These are phyloP conservation scores for Macropodus opercularis DNA, from an alignment of 2,797 vertebrate genomes.

Conservation along the genomic window DNA sequence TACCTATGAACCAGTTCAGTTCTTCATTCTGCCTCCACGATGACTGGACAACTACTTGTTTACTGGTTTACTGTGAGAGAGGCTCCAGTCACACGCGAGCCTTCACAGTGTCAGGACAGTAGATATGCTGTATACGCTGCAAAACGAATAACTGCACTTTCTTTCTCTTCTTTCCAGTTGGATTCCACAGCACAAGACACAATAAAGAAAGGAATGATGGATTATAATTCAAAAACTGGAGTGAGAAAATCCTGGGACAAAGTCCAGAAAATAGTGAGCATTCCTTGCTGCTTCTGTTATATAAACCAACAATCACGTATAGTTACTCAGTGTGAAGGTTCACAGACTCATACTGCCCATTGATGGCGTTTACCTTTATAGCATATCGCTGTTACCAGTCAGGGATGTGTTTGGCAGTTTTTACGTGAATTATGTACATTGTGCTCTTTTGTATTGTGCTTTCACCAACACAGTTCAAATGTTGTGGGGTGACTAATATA, in stretches of 20 bases:
- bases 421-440: too few species aligned
- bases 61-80: too few species aligned
- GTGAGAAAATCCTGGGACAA: conserved; percentile 80
- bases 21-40: too few species aligned
- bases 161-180: conserved; percentile 59
- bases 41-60: too few species aligned
- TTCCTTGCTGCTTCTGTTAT: background rate
- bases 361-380: too few species aligned
- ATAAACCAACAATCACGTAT: too few species aligned
- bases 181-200: conserved; percentile 77
- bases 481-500: conserved; percentile 81
- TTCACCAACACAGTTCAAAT: conserved; percentile 79
- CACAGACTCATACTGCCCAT: background rate
- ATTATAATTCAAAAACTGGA: conserved; percentile 62
- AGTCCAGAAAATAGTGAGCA: conserved; percentile 81
- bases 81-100: background rate
- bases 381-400: too few species aligned
- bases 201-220: conserved; percentile 76
- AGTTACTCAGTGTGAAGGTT: too few species aligned
- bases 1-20: too few species aligned
- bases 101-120: background rate
- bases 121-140: background rate
- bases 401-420: too few species aligned
- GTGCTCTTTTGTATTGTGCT: background rate
- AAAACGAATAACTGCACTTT: background rate